phyloP scores from a whole-genome alignment of 1,140 invertebrate genomes.

The Babylonia areolata region DNA sequence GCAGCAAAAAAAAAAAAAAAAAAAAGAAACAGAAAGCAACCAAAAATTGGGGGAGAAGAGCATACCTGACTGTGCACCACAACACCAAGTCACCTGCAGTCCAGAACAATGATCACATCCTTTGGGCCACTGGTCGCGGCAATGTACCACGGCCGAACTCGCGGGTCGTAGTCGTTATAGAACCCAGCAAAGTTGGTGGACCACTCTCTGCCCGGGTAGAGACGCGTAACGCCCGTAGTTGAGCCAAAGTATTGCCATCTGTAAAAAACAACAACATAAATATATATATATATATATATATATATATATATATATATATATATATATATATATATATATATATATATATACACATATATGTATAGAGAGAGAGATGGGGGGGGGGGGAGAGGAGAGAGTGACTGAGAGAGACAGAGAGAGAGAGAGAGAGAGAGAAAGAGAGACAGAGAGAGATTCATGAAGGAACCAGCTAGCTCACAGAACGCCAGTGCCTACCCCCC shows the following conservation, averaged over 20 bases:
- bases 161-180: slow-evolving; percentile 77
- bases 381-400: too few species aligned
- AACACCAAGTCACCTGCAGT: slow-evolving; percentile 72
- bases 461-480: too few species aligned
- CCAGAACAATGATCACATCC: slow-evolving; percentile 77
- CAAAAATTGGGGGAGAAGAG: background rate
- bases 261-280: slow-evolving; percentile 35
- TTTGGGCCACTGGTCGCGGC: slow-evolving; percentile 77
- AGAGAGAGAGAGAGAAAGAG: too few species aligned
- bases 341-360: too few species aligned
- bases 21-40: background rate
- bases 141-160: slow-evolving; percentile 77
- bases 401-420: too few species aligned
- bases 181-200: slow-evolving; percentile 78
- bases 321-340: too few species aligned
- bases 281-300: background rate
- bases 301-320: too few species aligned
- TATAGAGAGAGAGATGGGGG: too few species aligned
- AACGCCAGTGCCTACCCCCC: too few species aligned
- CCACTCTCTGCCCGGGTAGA: slow-evolving; percentile 77
- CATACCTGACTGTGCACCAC: background rate
- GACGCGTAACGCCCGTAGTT: slow-evolving; percentile 72
- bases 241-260: slow-evolving; percentile 78
- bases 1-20: background rate
- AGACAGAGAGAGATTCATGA: too few species aligned